Base-by-base conservation (phyloP, 2,888 invertebrate genomes). In the Eucriotettix oculatus region DNA sequence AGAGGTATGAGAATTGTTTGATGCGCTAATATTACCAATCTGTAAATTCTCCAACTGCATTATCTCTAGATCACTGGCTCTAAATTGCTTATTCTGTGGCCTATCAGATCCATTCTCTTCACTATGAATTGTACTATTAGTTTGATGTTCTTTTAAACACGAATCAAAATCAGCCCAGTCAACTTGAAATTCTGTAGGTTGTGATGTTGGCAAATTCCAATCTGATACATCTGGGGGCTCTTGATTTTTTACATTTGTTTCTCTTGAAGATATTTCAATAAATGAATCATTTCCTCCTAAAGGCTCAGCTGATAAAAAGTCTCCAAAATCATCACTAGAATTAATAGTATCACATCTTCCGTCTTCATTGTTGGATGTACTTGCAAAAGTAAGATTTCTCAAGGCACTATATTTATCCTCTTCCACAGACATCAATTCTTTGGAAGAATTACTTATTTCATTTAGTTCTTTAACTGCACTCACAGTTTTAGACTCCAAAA, bases 371-470 rank as follows among this genome's bases (percentile, higher is more conserved):
- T 55, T 42, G 11, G 16, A n/a, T n/a, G 42, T 44, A 42, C 12
- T 55, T 12, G 16, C 16, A 16, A 54, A 16, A 16, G 63, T 69
- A 61, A 77, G 66, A 64, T 70, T 70, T 66, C 77, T 70, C 57
- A 78, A 68, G 48, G 76, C 76, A 65, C 76, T 75, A 63, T 76
- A 76, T 62, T 73, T 74, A 63, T 76, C 76, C 60, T 68, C 68
- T 64, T 75, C 74, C 9, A 68, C 64, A 55, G 69, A 67, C 60
- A 73, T 72, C 58, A 74, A 67, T 64, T 73, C 73, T 48, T 53
- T 55, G 16, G 11, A 43, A 16, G 29, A 11, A 17, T 17, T 16
- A 52, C 41, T 55, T n/a, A 12, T 12, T 41, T 55, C 55, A 14
- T n/a, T 14, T 42, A 14, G 16, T 11, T 11, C 16, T 14, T 55